These are phyloP conservation scores for Nicator chloris DNA, from an alignment of 2,113 vertebrate species.

Conservation along the genomic window DNA sequence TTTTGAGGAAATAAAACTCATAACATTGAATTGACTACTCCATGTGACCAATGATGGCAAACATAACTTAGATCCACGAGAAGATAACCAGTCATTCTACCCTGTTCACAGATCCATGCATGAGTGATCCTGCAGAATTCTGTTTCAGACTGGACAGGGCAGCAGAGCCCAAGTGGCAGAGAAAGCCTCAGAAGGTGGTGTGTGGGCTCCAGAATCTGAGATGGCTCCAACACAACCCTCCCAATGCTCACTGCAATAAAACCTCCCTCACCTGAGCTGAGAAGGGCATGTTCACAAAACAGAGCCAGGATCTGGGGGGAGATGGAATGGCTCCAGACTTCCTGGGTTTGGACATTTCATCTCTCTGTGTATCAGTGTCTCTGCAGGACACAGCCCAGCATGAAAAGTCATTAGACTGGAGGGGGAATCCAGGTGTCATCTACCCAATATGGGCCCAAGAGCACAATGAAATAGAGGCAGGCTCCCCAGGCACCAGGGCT, in stretches of 20 bases:
- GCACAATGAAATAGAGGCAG: not conserved
- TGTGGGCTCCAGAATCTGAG: not conserved
- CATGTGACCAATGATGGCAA: slow-evolving; percentile 37
- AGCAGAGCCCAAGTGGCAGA: not conserved
- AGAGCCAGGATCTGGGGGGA: not conserved
- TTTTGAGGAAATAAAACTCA: slow-evolving; percentile 37
- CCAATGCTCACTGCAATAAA: not conserved
- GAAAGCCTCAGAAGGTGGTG: not conserved
- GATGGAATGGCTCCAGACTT: not conserved
- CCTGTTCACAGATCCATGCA: slow-evolving; percentile 38
- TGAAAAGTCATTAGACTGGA: not conserved
- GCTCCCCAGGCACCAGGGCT: not conserved
- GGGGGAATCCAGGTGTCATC: not conserved
- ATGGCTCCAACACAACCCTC: not conserved
- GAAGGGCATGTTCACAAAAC: not conserved
- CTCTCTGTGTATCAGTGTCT: not conserved
- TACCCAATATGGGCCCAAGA: not conserved
- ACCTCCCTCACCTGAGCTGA: not conserved
- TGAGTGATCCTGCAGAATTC: slow-evolving; percentile 28
- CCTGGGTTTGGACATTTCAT: not conserved
- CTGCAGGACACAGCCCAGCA: not conserved
- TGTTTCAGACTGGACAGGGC: not conserved
- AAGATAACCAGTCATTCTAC: slow-evolving; percentile 60
- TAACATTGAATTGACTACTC: slow-evolving; percentile 38
- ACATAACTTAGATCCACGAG: slow-evolving; percentile 56